Conservation (phyloP, 2,888 invertebrate genomes). For the Nemapogon koenigi region DNA sequence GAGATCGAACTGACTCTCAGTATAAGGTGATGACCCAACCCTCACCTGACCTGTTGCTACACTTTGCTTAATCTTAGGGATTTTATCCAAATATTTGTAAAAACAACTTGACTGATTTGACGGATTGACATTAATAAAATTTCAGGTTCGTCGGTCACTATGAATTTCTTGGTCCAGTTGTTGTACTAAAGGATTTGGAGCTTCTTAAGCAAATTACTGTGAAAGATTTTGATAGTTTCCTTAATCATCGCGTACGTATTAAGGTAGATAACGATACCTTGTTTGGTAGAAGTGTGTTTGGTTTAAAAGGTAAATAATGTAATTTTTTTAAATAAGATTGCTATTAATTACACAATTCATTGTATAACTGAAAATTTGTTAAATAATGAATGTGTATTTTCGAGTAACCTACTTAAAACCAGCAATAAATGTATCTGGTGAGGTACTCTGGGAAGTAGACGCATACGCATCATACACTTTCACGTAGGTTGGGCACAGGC, state of each 20-base stretch:
- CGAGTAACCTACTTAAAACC: no score
- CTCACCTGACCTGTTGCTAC: background rate
- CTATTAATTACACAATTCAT: background rate
- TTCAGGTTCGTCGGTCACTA: conserved; percentile 50
- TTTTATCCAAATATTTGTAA: background rate
- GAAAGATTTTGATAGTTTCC: conserved; percentile 62
- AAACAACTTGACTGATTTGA: background rate
- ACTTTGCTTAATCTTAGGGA: no score
- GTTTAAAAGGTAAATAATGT: conserved; percentile 34
- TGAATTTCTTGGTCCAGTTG: conserved; percentile 37
- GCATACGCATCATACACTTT: no score
- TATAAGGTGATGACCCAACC: background rate
- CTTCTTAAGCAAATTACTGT: conserved; percentile 52
- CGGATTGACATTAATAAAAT: background rate
- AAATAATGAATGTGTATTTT: no score
- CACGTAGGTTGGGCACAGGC: no score
- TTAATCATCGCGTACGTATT: conserved; percentile 45
- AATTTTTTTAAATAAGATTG: background rate
- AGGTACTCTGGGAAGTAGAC: no score
- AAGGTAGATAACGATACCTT: conserved; percentile 43
- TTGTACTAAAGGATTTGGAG: conserved; percentile 53
- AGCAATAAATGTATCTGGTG: background rate
- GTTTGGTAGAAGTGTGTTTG: conserved; percentile 52
- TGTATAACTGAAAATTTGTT: background rate
- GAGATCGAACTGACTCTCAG: no score